Conservation (phyloP, 1,140 invertebrate species). For the Anoplolepis gracilipes region DNA sequence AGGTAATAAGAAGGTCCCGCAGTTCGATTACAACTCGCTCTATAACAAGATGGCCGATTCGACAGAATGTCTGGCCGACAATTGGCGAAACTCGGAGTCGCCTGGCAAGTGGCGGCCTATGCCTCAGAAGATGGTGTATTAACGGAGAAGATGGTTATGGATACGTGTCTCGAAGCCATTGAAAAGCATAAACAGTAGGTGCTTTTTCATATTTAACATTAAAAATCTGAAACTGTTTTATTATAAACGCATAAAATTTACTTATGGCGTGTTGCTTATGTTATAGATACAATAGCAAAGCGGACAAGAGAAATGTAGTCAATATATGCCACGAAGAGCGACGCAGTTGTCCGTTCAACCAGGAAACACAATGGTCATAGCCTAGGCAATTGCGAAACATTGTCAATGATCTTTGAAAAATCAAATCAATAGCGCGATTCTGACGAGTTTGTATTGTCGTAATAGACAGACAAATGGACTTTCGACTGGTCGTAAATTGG, state of each 20-base stretch:
- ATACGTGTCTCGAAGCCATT: slow-evolving; percentile 93
- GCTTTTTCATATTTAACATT: slow-evolving; percentile 44
- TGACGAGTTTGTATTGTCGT: slow-evolving; percentile 32
- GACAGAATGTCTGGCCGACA: slow-evolving; percentile 98
- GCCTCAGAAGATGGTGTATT: slow-evolving; percentile 97
- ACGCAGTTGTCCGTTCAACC: neutral
- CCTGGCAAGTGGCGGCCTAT: slow-evolving; percentile 98
- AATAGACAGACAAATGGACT: neutral
- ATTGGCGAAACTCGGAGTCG: slow-evolving; percentile 97
- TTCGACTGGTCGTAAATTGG: slow-evolving; percentile 23
- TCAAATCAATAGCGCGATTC: slow-evolving; percentile 5
- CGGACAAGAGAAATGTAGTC: slow-evolving; percentile 88
- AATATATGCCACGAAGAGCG: slow-evolving; percentile 73
- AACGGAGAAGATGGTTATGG: slow-evolving; percentile 96
- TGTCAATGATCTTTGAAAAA: neutral
- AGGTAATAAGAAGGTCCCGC: slow-evolving; percentile 93
- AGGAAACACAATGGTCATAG: slow-evolving; percentile 19
- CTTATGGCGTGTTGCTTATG: slow-evolving; percentile 51
- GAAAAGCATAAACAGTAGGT: slow-evolving; percentile 96
- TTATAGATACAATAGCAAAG: slow-evolving; percentile 90
- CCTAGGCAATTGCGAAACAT: neutral
- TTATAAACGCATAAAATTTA: neutral
- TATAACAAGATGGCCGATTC: slow-evolving; percentile 95
- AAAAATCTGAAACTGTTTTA: neutral
- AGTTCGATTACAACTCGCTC: slow-evolving; percentile 97